A percentile compares a stretch with the other conserved stretches of the same genome.
phyloP scores from a whole-genome alignment of 2,113 vertebrate species.

The Donacobius atricapilla region DNA sequence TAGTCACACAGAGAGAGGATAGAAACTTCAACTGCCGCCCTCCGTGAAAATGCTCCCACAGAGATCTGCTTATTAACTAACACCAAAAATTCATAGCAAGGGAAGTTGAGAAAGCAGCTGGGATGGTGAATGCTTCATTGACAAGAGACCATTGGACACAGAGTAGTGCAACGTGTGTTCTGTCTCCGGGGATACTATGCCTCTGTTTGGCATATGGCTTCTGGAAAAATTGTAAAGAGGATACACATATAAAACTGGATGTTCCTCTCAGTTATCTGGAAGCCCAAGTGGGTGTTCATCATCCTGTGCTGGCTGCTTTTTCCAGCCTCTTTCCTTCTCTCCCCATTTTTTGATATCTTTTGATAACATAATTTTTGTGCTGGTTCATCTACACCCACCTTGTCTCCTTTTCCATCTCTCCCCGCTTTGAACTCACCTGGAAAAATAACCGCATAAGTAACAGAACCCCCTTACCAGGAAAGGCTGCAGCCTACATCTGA shows the following conservation, averaged over 20 bases:
- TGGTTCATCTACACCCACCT: background rate
- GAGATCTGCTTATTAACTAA: constrained; percentile 8
- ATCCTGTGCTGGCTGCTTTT: background rate
- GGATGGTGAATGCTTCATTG: background rate
- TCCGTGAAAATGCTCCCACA: constrained; percentile 10
- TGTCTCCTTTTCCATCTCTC: background rate
- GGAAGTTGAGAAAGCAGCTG: background rate
- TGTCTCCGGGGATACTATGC: background rate
- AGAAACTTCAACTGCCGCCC: background rate
- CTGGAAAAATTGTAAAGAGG: background rate
- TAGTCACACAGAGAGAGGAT: background rate
- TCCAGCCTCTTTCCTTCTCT: background rate
- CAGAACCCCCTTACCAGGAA: background rate
- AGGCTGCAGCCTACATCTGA: background rate
- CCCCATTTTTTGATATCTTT: background rate
- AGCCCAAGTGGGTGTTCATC: background rate
- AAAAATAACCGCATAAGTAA: background rate
- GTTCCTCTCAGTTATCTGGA: background rate
- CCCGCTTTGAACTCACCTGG: background rate
- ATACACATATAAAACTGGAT: background rate
- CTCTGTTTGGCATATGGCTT: background rate
- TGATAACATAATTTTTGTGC: background rate
- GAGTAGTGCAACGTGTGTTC: background rate
- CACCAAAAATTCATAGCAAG: background rate
- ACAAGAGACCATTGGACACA: background rate